Base-by-base conservation (phyloP, 2,888 invertebrate genomes). In the Pammene fasciana region DNA sequence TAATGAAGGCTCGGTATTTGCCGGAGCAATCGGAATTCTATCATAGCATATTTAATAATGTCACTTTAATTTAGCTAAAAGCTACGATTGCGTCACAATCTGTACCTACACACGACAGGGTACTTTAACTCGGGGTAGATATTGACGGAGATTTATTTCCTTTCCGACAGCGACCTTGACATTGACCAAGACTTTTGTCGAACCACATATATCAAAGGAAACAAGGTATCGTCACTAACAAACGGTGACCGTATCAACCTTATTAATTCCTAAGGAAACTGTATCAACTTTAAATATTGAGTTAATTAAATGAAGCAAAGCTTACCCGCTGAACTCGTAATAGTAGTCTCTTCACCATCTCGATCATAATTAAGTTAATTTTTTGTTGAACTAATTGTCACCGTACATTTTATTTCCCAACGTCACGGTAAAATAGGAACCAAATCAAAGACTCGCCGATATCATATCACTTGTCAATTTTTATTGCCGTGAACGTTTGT, bases 401-500 rank as follows among this genome's bases (percentile, higher is more conserved):
- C 46, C 66, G 73, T 71, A 74, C 68, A 75, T 70, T 9, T 7
- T 55, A 60, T 48, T 60, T 55, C 11, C 34, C 46, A 60, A 46
- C 59, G 52, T 46, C 41, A 43, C 65, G 41, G 18, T 14, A 55
- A 75, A 56, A 74, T 73, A 75, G 75, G 73, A 70, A 56, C 71
- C 70, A 76, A 76, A 80, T 76, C 79, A 78, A 75, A 81, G 80
- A 79, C 75, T 76, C 70, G 75, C 74, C 76, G 73, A 77, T 79
- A 76, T 72, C 79, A 76, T 79, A 76, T 74, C 79, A 76, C 77
- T 79, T 79, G 80, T 80, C 80, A 82, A n/a, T 79, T 79, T 78
- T 79, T 79, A 81, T 75, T 79, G 74, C 65, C 71, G 66, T 77
- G 75, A 80, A 78, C 77, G 78, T 82, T 80, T 82, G 76, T 57